Conservation (phyloP, 2,888 invertebrate species). For the Allacma fusca region DNA sequence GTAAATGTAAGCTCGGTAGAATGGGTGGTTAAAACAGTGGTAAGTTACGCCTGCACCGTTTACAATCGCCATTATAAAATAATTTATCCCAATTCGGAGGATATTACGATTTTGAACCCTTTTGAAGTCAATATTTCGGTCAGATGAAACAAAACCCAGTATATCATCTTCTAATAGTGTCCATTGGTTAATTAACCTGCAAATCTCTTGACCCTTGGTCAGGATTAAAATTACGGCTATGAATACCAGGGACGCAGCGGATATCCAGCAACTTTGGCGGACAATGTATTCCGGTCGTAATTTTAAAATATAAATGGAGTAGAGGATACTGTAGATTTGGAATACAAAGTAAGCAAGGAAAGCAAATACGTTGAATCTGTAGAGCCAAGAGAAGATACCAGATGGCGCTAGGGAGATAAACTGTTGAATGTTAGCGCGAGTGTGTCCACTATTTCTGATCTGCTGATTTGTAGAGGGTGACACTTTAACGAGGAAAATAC, state of each 20-base stretch:
- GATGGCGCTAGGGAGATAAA: not conserved
- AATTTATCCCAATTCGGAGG: too few species aligned
- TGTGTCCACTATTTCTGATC: too few species aligned
- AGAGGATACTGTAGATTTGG: not conserved
- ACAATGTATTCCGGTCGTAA: not conserved
- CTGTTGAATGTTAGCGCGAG: too few species aligned
- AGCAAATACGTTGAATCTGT: not conserved
- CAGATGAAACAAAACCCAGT: not conserved
- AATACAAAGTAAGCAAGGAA: not conserved
- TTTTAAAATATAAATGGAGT: not conserved
- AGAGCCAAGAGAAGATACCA: not conserved
- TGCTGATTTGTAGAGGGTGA: too few species aligned
- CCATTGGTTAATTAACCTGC: constrained; percentile 5
- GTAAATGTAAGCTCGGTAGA: constrained; percentile 1
- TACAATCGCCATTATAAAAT: not conserved
- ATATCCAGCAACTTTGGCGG: constrained; percentile 23
- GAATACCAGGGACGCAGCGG: not conserved
- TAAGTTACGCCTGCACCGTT: not conserved
- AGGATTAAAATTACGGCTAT: not conserved
- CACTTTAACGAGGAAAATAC: too few species aligned
- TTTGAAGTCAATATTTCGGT: too few species aligned
- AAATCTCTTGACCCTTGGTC: not conserved
- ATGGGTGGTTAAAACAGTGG: not conserved
- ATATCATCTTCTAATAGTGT: not conserved
- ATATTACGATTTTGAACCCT: too few species aligned